Conservation (phyloP, 2,888 invertebrate species). For the Oeneis ivallda region DNA sequence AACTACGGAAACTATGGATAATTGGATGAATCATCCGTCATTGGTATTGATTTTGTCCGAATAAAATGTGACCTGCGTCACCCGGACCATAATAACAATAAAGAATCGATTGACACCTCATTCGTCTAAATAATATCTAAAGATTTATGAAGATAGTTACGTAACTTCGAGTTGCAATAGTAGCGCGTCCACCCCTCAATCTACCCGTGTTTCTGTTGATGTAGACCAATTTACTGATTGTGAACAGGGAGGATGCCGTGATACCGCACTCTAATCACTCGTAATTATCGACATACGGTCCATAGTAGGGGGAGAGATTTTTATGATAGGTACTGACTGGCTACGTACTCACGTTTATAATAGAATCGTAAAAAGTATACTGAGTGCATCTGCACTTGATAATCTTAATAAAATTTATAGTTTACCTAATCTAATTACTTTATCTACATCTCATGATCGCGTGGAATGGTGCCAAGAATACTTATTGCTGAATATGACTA, state of each 20-base stretch:
- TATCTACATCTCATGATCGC: no score
- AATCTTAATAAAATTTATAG: background rate
- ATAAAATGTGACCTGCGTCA: no score
- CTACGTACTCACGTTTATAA: background rate
- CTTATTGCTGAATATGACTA: no score
- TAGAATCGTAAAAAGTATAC: background rate
- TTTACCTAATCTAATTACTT: background rate
- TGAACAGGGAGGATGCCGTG: slow-evolving; percentile 51
- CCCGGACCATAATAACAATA: no score
- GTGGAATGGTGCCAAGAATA: no score
- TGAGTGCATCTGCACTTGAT: slow-evolving; percentile 1
- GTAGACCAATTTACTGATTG: slow-evolving; percentile 72
- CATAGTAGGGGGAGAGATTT: slow-evolving; percentile 15
- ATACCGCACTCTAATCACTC: slow-evolving; percentile 53
- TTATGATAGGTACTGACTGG: slow-evolving; percentile 1
- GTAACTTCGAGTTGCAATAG: slow-evolving; percentile 20
- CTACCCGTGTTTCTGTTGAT: slow-evolving; percentile 56
- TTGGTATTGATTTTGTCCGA: no score
- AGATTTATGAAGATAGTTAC: no score
- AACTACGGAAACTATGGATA: no score
- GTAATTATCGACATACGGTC: slow-evolving; percentile 24
- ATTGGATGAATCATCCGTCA: no score
- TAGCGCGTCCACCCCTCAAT: slow-evolving; percentile 21
- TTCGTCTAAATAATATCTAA: no score
- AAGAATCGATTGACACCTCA: no score